Base-by-base conservation (phyloP, 2,797 vertebrate species). In the Pipistrellus kuhlii region DNA sequence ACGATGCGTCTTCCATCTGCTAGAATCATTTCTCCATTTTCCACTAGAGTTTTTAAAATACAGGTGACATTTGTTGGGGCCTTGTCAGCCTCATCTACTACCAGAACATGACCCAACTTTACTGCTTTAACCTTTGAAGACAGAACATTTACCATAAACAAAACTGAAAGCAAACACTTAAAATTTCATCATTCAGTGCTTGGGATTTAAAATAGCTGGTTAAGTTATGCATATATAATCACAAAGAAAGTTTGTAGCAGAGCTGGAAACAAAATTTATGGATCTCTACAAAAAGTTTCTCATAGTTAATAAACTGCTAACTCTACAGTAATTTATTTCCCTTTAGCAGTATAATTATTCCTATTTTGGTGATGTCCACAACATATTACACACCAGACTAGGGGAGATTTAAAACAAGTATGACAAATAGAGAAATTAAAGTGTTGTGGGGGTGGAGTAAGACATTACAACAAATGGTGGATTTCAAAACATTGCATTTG, bases 21-120 rank as follows among this genome's bases (percentile, higher is more conserved):
- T 85, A 99, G 98, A 96, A 99, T 99, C 99, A 99, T 99, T 98
- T 99, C 99, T 48, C 99, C 99, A 66, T 99, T 99, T 98, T 99
- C 99, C 94, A 99, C 99, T 88, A 99, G 98, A 64, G 99, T 99
- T 98, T 99, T 99, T 91, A 99, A 99, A 98, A 99, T 98, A 97
- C 99, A 99, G 93, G 99, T 99, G 95, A 99, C 99, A 83, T 99
- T 99, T 38, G 99, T 99, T 62, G 99, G 99, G 72, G 99, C 99
- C 98, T 99, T 99, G 98, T 99, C 99, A 0, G 99, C 99, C 85
- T 99, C 99, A 85, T 99, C 99, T 3, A 99, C 99, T 90, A 99
- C 99, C 81, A 99, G 97, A 93, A 99, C 97, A 96, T 99, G 99
- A 20, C 99, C 99, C 0, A 98, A 97, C 94, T 99, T 99, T 90